Percentiles rank a stretch among this genome's conserved stretches.
phyloP scores from a whole-genome alignment of 2,888 invertebrate genomes.

The Papilio elwesi region DNA sequence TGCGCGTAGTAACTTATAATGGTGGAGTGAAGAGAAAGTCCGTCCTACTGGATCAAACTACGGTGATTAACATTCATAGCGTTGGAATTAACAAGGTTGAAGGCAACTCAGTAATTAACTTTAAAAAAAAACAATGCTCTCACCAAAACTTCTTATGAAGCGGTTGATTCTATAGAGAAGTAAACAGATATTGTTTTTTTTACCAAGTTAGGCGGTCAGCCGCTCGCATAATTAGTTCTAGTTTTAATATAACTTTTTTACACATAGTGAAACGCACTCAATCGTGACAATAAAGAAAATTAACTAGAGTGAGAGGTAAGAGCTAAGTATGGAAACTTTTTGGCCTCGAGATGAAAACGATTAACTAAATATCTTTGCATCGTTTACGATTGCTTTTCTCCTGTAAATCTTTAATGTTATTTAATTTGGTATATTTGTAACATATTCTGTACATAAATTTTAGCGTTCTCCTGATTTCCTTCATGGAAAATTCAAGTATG shows the following conservation, averaged over 20 bases:
- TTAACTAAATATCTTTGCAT: not conserved
- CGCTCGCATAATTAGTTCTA: not conserved
- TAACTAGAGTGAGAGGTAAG: not conserved
- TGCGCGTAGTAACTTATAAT: not conserved
- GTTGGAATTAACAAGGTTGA: conserved; percentile 17
- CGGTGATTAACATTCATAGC: conserved; percentile 6
- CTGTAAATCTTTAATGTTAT: not conserved
- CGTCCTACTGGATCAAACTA: conserved; percentile 14
- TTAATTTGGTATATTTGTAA: too few species aligned
- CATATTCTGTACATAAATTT: not conserved
- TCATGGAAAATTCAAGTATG: too few species aligned
- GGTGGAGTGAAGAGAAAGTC: conserved; percentile 22
- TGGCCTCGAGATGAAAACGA: not conserved
- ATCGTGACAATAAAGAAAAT: not conserved
- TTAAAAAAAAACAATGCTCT: not conserved
- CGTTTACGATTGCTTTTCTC: not conserved
- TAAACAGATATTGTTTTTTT: too few species aligned
- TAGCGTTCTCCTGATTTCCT: too few species aligned
- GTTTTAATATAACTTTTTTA: not conserved
- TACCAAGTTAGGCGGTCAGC: not conserved
- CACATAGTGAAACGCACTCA: not conserved
- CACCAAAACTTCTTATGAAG: not conserved
- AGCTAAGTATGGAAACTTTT: not conserved
- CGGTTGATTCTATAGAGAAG: too few species aligned
- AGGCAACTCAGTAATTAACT: not conserved